A percentile compares a stretch with the other conserved stretches of the same genome.
phyloP scores from a whole-genome alignment of 2,113 vertebrate genomes.

The Spea multiplicata region DNA sequence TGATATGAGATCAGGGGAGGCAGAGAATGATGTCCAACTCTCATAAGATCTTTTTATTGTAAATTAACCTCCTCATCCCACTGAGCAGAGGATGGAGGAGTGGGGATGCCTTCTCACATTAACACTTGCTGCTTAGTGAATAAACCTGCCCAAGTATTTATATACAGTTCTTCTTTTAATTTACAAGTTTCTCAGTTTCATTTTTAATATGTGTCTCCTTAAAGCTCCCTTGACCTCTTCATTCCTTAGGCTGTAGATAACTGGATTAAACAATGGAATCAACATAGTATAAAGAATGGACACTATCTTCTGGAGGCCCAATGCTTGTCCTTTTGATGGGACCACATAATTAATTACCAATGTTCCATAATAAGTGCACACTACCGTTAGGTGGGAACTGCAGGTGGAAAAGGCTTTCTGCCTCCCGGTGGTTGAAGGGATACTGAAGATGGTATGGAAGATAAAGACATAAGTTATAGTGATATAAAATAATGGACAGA shows the following conservation, averaged over 20 bases:
- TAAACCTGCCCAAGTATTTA: too few species aligned
- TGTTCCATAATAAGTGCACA: conserved; percentile 30
- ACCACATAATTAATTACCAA: conserved; percentile 43
- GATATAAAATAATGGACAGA: conserved; percentile 1
- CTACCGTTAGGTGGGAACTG: conserved; percentile 45
- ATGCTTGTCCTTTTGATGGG: not conserved
- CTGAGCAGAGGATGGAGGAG: too few species aligned
- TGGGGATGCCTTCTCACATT: too few species aligned
- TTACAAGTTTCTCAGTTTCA: not conserved
- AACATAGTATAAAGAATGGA: not conserved
- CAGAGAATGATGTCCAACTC: too few species aligned
- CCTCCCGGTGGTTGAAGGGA: not conserved
- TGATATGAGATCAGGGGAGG: too few species aligned
- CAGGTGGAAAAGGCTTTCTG: too few species aligned
- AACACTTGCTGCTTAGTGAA: too few species aligned
- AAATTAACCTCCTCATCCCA: too few species aligned
- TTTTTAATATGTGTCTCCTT: not conserved
- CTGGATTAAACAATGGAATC: not conserved
- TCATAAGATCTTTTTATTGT: too few species aligned
- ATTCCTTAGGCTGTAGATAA: conserved; percentile 6
- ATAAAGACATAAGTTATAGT: conserved; percentile 36
- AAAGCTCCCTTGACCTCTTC: not conserved
- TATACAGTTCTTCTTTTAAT: too few species aligned
- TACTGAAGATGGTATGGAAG: conserved; percentile 35
- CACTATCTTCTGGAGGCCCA: conserved; percentile 22